Conservation (phyloP, 2,113 vertebrate genomes). For the Pelecanus crispus region DNA sequence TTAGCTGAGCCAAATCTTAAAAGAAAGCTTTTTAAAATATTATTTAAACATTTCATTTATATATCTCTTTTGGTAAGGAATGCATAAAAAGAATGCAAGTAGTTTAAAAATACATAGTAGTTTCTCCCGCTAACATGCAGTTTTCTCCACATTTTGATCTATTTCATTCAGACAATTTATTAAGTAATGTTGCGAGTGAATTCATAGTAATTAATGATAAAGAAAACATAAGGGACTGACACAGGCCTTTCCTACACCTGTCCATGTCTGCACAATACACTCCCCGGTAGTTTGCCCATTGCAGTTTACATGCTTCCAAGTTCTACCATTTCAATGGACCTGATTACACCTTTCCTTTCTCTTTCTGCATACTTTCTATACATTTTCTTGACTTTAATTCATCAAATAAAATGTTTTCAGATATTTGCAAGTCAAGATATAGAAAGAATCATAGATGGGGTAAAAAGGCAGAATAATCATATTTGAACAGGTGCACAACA, state of each 20-base stretch:
- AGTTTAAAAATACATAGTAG: neutral
- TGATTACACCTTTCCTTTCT: neutral
- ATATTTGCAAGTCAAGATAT: neutral
- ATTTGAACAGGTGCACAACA: conserved; percentile 47
- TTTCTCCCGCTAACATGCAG: neutral
- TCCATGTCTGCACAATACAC: neutral
- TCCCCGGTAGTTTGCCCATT: neutral
- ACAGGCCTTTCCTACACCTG: neutral
- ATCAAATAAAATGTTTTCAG: neutral
- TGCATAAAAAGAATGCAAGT: neutral
- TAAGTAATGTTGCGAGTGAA: neutral
- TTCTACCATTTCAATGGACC: neutral
- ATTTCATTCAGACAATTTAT: neutral
- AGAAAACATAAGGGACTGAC: neutral
- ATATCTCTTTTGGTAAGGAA: neutral
- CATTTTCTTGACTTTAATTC: neutral
- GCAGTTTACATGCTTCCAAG: neutral
- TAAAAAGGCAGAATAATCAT: conserved; percentile 18
- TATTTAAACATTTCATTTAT: neutral
- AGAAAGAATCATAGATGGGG: neutral
- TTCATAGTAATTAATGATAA: neutral
- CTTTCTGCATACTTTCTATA: neutral
- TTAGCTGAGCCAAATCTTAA: neutral
- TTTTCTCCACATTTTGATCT: neutral
- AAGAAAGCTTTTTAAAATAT: neutral